phyloP scores from a whole-genome alignment of 37 sponge, comb jelly and placozoan species.

The Tethya wilhelma region DNA sequence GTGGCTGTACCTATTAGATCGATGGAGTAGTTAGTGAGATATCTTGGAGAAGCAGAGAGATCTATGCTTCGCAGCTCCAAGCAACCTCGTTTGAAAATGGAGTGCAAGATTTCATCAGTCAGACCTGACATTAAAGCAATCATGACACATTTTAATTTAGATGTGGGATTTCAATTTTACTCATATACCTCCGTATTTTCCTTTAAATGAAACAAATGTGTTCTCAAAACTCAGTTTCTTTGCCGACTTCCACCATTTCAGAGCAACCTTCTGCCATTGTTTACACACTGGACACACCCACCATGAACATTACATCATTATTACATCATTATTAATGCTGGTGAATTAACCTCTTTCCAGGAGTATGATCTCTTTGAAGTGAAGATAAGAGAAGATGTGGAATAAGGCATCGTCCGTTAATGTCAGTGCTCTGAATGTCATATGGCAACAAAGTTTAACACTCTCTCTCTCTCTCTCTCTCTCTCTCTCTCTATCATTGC shows the following conservation, averaged over 20 bases:
- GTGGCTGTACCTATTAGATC: slow-evolving; percentile 37
- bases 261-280: slow-evolving; percentile 35
- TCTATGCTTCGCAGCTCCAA: slow-evolving; percentile 26
- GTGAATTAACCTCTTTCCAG: slow-evolving; percentile 57
- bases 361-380: slow-evolving; percentile 38
- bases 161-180: neutral
- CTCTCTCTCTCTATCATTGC: no score
- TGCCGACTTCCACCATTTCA: slow-evolving; percentile 40
- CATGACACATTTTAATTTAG: neutral
- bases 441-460: no score
- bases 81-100: slow-evolving; percentile 44
- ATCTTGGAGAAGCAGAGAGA: slow-evolving; percentile 43
- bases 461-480: no score
- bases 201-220: slow-evolving; percentile 51
- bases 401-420: slow-evolving; percentile 48
- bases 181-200: slow-evolving; percentile 23
- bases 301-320: neutral
- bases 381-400: slow-evolving; percentile 47
- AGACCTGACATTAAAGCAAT: slow-evolving; percentile 27
- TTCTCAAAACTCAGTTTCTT: slow-evolving; percentile 29
- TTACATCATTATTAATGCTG: no score
- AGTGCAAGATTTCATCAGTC: slow-evolving; percentile 54
- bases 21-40: slow-evolving; percentile 55
- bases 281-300: slow-evolving; percentile 47
- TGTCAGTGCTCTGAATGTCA: neutral